phyloP scores from a whole-genome alignment of 2,888 invertebrate genomes.

The Rhagophthalmus giganteus region DNA sequence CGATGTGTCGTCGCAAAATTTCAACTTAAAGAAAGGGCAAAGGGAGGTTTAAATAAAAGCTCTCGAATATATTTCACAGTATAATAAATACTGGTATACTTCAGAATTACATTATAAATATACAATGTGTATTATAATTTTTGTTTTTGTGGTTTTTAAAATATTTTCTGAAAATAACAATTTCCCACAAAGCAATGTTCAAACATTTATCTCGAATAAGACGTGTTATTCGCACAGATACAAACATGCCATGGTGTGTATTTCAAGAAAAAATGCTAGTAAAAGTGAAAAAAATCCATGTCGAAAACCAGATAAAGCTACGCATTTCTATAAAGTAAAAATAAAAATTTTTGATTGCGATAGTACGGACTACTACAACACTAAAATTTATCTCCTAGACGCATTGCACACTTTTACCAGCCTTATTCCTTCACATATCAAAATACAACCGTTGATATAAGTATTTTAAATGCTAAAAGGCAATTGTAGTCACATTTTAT shows the following conservation, averaged over 20 bases:
- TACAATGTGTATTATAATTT: conserved; percentile 59
- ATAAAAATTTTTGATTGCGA: not conserved
- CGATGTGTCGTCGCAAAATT: not conserved
- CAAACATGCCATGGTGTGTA: conserved; percentile 55
- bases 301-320: not conserved
- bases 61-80: conserved; percentile 57
- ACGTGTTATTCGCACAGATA: conserved; percentile 55
- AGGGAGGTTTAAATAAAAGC: conserved; percentile 7
- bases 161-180: conserved; percentile 62
- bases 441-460: conserved; percentile 52
- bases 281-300: conserved; percentile 31
- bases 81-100: conserved; percentile 62
- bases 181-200: conserved; percentile 60
- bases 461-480: conserved; percentile 56
- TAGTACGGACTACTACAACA: too few relatives aligned
- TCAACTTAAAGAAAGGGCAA: not conserved
- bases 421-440: conserved; percentile 48
- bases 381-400: conserved; percentile 2
- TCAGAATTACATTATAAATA: conserved; percentile 62
- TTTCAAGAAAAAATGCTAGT: conserved; percentile 37
- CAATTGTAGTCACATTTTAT: conserved; percentile 57
- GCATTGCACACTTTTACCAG: conserved; percentile 36
- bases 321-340: not conserved
- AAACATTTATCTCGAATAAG: conserved; percentile 58
- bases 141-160: conserved; percentile 55